Conservation (phyloP, 2,888 invertebrate genomes). For the Anthophora plumipes region DNA sequence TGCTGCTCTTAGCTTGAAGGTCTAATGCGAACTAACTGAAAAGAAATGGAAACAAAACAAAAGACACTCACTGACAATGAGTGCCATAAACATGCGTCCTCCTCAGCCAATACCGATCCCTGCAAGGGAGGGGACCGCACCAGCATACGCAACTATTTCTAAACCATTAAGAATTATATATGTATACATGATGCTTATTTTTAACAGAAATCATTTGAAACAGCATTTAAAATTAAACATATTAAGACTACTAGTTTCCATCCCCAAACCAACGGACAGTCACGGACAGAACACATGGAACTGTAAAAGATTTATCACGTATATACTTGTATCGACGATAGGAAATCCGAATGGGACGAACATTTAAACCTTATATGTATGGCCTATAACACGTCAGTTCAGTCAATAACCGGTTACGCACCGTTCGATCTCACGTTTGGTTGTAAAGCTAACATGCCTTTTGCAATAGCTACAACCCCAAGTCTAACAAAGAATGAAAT, state of each 20-base stretch:
- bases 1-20: too few species aligned
- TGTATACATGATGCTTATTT: too few species aligned
- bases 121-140: too few species aligned
- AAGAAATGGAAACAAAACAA: too few species aligned
- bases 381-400: neutral
- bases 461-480: neutral
- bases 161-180: too few species aligned
- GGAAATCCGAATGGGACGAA: neutral
- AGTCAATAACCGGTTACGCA: neutral
- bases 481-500: neutral
- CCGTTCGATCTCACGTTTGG: constrained; percentile 21
- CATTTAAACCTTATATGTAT: too few species aligned
- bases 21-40: too few species aligned
- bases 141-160: too few species aligned
- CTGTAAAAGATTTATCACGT: neutral
- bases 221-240: neutral
- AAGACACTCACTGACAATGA: too few species aligned
- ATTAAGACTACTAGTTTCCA: neutral
- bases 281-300: neutral
- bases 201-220: too few species aligned
- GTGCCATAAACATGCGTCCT: too few species aligned
- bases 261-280: neutral
- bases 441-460: neutral
- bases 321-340: neutral
- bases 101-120: too few species aligned